Evolutionary conservation across 2,888 invertebrate species (phyloP).

Genomic region (Trachelus iudaicus): DNA sequence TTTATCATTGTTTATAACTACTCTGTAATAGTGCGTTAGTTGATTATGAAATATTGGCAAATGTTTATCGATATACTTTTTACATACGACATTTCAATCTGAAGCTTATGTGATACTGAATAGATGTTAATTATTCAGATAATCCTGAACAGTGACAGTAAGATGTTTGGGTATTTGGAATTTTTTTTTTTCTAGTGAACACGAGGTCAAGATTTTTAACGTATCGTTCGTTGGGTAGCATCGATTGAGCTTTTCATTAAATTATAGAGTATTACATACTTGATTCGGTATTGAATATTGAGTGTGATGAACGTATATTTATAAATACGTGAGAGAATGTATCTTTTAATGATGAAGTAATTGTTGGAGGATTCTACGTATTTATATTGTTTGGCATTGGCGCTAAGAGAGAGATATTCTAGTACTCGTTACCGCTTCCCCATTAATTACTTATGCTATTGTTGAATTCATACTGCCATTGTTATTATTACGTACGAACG

Average conservation of each 20-base stretch:
- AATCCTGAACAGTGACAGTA: background rate
- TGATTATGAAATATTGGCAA: background rate
- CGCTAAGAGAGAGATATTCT: background rate
- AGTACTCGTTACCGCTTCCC: background rate
- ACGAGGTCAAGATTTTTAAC: background rate
- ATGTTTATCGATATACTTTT: background rate
- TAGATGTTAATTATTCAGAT: background rate
- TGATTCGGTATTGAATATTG: background rate
- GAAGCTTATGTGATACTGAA: background rate
- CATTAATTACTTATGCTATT: background rate
- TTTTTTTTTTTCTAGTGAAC: background rate
- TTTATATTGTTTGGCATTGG: background rate
- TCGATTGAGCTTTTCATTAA: background rate
- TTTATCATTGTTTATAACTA: background rate
- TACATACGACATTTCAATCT: background rate
- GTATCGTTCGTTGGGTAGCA: background rate
- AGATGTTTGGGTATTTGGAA: background rate
- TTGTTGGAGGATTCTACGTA: background rate
- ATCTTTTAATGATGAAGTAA: background rate
- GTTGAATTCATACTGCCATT: background rate
- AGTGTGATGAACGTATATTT: background rate
- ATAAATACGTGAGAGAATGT: background rate
- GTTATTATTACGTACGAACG: background rate
- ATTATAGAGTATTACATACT: background rate
- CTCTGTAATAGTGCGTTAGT: background rate